phyloP scores from a whole-genome alignment of 2,113 vertebrate species.

The Podiceps cristatus region DNA sequence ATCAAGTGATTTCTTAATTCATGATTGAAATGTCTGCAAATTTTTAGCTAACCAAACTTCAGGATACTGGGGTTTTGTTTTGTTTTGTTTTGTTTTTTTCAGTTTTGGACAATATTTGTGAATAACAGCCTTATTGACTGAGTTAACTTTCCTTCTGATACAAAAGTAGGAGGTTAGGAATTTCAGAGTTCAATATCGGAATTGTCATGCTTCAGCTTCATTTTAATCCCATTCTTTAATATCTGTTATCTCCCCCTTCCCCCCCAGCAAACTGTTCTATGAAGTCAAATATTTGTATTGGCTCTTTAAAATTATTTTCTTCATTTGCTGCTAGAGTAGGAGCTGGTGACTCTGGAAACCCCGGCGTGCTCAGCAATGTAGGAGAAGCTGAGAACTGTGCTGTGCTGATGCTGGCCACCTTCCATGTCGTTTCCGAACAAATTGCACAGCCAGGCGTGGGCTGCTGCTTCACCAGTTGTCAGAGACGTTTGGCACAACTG shows the following conservation, averaged over 20 bases:
- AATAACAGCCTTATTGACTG: background rate
- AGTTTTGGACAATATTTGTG: background rate
- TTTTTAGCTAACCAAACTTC: background rate
- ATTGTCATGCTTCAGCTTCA: background rate
- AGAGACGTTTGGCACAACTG: background rate
- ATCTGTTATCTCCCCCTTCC: background rate
- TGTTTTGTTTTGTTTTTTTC: background rate
- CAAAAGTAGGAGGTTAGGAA: background rate
- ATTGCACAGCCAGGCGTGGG: background rate
- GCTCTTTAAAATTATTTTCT: background rate
- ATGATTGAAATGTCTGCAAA: background rate
- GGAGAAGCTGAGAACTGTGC: background rate
- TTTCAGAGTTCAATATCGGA: background rate
- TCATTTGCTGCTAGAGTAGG: background rate
- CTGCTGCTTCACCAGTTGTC: slow-evolving; percentile 11
- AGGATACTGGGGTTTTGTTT: no score
- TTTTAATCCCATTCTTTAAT: background rate
- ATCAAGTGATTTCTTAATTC: background rate
- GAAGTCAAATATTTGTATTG: background rate
- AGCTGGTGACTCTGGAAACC: background rate
- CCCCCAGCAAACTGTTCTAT: background rate
- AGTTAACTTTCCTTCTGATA: background rate
- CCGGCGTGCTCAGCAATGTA: accelerated
- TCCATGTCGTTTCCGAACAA: background rate
- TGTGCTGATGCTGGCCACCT: background rate